phyloP scores from a whole-genome alignment of 2,113 vertebrate genomes.

The Cebus imitator region DNA sequence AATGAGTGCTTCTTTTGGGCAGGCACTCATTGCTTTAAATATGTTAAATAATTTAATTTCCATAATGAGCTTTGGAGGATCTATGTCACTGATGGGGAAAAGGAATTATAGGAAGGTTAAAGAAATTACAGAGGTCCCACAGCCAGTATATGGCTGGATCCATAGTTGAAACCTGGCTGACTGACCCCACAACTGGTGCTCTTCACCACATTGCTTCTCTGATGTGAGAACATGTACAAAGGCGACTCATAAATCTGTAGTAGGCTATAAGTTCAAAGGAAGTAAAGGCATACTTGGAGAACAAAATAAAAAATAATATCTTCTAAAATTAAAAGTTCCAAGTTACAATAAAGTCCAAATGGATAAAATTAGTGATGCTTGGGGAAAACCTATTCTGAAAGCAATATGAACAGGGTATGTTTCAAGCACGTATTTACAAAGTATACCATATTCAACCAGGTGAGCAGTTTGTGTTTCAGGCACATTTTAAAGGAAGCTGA shows the following conservation, averaged over 20 bases:
- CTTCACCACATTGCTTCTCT: background rate
- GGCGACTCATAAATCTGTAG: background rate
- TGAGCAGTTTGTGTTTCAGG: background rate
- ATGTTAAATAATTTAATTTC: constrained; percentile 60
- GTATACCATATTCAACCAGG: background rate
- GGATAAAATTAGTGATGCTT: background rate
- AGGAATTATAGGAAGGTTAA: constrained; percentile 19
- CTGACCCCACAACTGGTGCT: rapidly evolving
- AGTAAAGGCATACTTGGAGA: background rate
- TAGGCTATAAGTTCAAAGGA: background rate
- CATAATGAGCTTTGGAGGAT: constrained; percentile 35
- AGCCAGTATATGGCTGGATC: background rate
- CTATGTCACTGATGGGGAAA: constrained; percentile 16
- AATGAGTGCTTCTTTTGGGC: constrained; percentile 48
- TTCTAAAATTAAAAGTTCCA: background rate
- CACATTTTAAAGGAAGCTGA: background rate
- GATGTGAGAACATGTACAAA: background rate
- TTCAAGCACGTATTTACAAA: background rate
- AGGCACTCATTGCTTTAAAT: constrained; percentile 9
- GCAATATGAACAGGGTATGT: background rate
- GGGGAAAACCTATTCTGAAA: background rate
- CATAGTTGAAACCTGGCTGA: background rate
- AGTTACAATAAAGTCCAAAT: background rate
- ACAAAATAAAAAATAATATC: background rate
- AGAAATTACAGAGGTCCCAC: background rate